Percentiles rank a stretch among this genome's conserved stretches.
These are phyloP conservation scores for Epicampocera succincta DNA, from an alignment of 2,888 invertebrate genomes.

Conservation along the genomic window DNA sequence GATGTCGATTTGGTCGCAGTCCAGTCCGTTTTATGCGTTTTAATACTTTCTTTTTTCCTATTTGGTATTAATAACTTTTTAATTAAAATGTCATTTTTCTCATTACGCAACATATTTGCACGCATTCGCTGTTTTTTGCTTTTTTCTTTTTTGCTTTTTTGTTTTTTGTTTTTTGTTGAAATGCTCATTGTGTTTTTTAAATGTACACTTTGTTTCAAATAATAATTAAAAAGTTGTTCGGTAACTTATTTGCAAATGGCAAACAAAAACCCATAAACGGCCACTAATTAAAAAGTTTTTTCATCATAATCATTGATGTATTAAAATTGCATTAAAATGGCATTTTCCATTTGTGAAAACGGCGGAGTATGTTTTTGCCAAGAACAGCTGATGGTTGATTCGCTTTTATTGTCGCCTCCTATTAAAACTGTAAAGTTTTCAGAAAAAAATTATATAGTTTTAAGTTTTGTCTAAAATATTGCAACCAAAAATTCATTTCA, in stretches of 20 bases:
- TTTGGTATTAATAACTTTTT: conserved; percentile 57
- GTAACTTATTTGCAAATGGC: conserved; percentile 9
- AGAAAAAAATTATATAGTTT: too few relatives aligned
- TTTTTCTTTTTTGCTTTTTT: background rate
- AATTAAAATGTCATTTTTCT: conserved; percentile 69
- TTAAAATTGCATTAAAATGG: conserved; percentile 36
- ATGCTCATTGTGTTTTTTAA: background rate
- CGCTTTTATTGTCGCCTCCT: too few relatives aligned
- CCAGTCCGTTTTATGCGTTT: background rate
- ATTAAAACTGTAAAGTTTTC: too few relatives aligned
- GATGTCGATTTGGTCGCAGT: conserved; percentile 1
- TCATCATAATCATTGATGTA: conserved; percentile 56
- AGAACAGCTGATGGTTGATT: too few relatives aligned
- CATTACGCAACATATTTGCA: conserved; percentile 64
- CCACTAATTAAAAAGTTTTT: conserved; percentile 68
- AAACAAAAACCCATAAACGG: conserved; percentile 15
- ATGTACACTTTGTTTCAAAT: conserved; percentile 1
- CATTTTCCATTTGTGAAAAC: background rate
- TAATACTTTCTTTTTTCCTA: background rate
- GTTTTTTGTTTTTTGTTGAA: conserved; percentile 1
- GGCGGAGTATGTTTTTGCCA: too few relatives aligned
- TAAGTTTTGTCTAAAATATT: too few relatives aligned
- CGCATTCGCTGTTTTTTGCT: conserved; percentile 28
- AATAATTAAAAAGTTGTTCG: background rate
- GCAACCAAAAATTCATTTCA: too few relatives aligned